Evolutionary conservation across 2,888 invertebrate species (phyloP).

Genomic region (Lepidonotus clava): DNA sequence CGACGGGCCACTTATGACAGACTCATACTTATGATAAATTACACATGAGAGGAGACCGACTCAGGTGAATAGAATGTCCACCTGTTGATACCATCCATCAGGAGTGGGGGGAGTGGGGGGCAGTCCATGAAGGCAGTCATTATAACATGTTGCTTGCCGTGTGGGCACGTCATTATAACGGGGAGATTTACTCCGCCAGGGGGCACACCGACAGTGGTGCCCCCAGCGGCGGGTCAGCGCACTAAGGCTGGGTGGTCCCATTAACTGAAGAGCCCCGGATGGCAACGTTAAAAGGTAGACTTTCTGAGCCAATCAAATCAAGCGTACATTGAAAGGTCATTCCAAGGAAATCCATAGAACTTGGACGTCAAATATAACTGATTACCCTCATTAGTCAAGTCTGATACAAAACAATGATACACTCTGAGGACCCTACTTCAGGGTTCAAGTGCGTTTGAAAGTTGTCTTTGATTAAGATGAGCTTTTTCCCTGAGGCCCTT

Average conservation of each 20-base stretch:
- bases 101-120: not conserved
- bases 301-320: constrained; percentile 20
- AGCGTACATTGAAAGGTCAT: not conserved
- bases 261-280: not conserved
- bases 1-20: no score
- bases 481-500: no score
- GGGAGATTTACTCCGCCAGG: not conserved
- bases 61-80: no score
- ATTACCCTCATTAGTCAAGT: not conserved
- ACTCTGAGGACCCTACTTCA: not conserved
- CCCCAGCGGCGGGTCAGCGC: not conserved
- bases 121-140: not conserved
- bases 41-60: no score
- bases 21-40: no score
- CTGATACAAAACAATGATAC: no score
- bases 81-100: constrained; percentile 14
- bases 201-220: not conserved
- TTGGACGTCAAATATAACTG: not conserved
- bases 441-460: not conserved
- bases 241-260: constrained; percentile 23
- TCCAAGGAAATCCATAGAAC: not conserved
- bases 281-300: not conserved
- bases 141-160: not conserved
- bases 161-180: not conserved
- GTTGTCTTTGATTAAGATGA: not conserved